Evolutionary conservation across 2,888 invertebrate genomes (phyloP).

Genomic region (Drosophila melanocephala): DNA sequence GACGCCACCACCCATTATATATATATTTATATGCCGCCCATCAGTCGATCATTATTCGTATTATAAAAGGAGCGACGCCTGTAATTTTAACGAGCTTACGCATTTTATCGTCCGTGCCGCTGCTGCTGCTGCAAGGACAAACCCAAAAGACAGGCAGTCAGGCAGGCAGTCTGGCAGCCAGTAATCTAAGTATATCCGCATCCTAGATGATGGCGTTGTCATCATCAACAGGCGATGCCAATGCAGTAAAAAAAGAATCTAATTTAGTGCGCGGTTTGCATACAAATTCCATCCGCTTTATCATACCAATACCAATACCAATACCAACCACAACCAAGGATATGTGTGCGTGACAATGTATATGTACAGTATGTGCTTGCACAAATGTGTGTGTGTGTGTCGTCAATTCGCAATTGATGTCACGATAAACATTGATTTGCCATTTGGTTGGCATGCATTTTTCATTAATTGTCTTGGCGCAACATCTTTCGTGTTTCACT

Average conservation of each 20-base stretch:
- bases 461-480: constrained; percentile 81
- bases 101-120: constrained; percentile 66
- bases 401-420: constrained; percentile 77
- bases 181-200: constrained; percentile 43
- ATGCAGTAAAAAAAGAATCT: constrained; percentile 83
- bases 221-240: constrained; percentile 68
- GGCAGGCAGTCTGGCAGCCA: constrained; percentile 1
- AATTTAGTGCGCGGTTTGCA: constrained; percentile 85
- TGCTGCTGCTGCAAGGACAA: constrained; percentile 37
- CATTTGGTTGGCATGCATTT: constrained; percentile 76
- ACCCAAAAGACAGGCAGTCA: constrained; percentile 6
- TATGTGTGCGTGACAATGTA: constrained; percentile 68
- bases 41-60: constrained; percentile 61
- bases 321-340: constrained; percentile 18
- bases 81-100: constrained; percentile 80
- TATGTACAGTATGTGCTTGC: constrained; percentile 5
- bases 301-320: not conserved
- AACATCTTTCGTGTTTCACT: constrained; percentile 15
- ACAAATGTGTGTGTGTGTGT: constrained; percentile 11
- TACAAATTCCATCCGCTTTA: constrained; percentile 73
- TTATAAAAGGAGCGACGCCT: constrained; percentile 73
- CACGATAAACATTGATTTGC: constrained; percentile 85
- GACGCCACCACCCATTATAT: not conserved
- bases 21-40: constrained; percentile 18
- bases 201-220: constrained; percentile 49